Percentiles rank a stretch among this genome's conserved stretches.
Conservation (phyloP, 2,113 vertebrate genomes). For the Urocitellus parryii region DNA sequence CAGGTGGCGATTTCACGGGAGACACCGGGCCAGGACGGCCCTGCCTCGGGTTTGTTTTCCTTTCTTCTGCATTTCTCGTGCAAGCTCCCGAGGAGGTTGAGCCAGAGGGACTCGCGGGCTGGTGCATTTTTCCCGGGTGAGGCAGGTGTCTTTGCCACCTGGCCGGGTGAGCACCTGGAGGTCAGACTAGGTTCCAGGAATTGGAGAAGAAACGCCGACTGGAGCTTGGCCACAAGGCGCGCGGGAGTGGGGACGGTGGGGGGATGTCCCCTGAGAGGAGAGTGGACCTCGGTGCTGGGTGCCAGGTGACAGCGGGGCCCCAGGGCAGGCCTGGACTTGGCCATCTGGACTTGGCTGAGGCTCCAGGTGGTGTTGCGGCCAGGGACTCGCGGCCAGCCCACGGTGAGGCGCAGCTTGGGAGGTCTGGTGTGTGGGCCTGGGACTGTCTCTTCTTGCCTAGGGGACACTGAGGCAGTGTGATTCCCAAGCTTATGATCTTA, state of each 20-base stretch:
- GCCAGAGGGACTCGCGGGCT: neutral
- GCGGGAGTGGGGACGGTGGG: neutral
- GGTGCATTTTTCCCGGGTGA: neutral
- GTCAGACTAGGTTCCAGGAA: neutral
- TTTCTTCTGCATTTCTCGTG: neutral
- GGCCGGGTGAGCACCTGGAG: neutral
- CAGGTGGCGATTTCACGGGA: no score
- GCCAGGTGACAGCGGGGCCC: constrained; percentile 14
- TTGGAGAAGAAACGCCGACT: neutral
- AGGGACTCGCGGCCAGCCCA: neutral
- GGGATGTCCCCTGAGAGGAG: neutral
- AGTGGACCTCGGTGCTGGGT: neutral
- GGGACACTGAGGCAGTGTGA: neutral
- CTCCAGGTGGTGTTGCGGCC: constrained; percentile 10
- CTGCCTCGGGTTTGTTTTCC: no score
- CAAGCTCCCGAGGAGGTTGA: neutral
- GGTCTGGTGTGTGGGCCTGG: no score
- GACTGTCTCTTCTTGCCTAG: neutral
- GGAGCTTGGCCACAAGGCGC: neutral
- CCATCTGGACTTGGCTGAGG: constrained; percentile 35
- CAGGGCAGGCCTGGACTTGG: neutral
- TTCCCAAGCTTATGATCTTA: neutral
- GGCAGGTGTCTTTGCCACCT: constrained; percentile 45
- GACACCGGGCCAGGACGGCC: no score
- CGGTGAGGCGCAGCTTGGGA: neutral